Percentiles rank a stretch among this genome's conserved stretches.
These are phyloP conservation scores for Apotomis turbidana DNA, from an alignment of 2,888 invertebrate species.

Conservation along the genomic window DNA sequence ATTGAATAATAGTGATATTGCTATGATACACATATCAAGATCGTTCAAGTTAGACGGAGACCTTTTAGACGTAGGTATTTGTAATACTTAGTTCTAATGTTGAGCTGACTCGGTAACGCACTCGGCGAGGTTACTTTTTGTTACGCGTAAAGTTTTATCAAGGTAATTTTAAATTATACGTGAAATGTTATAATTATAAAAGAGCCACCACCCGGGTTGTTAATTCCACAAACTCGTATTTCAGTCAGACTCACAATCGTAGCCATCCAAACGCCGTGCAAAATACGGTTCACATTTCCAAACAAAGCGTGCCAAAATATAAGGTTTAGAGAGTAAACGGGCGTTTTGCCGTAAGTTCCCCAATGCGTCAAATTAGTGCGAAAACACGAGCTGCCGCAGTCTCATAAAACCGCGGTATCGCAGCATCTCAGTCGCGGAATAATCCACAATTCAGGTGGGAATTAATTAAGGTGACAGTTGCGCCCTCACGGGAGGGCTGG, in stretches of 20 bases:
- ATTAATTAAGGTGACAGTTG: constrained; percentile 43
- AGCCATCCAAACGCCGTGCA: not conserved
- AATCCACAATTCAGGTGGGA: constrained; percentile 40
- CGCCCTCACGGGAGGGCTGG: constrained; percentile 34
- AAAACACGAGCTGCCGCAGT: constrained; percentile 32
- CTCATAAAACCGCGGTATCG: constrained; percentile 34
- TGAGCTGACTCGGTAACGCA: not conserved
- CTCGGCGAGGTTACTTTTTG: not conserved
- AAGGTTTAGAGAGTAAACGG: not conserved
- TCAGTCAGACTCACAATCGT: not conserved
- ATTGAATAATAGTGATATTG: too few relatives aligned
- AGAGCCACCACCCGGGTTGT: not conserved
- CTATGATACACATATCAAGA: not conserved
- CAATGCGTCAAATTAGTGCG: constrained; percentile 40
- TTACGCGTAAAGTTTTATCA: constrained; percentile 5
- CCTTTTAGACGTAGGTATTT: not conserved
- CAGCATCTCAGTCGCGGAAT: constrained; percentile 28
- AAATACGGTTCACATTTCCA: not conserved
- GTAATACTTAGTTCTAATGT: not conserved
- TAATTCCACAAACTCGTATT: not conserved
- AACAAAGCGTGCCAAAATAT: not conserved
- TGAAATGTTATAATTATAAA: not conserved
- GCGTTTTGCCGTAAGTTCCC: constrained; percentile 16
- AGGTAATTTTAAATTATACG: not conserved
- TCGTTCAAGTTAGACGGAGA: not conserved